These are phyloP conservation scores for Squalus acanthias DNA, from an alignment of 2,797 vertebrate species.

Conservation along the genomic window DNA sequence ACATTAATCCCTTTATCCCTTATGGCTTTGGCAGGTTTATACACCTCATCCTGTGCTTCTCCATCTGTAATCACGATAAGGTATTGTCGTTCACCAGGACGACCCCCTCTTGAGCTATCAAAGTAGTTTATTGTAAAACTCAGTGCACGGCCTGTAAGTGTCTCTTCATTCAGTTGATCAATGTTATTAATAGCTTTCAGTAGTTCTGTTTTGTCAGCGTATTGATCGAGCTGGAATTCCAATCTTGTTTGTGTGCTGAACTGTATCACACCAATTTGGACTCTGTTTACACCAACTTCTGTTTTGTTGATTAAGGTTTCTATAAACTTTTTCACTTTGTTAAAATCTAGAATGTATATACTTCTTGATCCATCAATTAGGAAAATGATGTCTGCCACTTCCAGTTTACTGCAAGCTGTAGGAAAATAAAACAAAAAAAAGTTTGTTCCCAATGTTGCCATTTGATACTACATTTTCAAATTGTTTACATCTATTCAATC, in stretches of 20 bases:
- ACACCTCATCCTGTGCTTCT: constrained; percentile 62
- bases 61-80: constrained; percentile 76
- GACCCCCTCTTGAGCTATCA: constrained; percentile 46
- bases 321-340: background rate
- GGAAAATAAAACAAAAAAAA: background rate
- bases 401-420: constrained; percentile 23
- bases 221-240: constrained; percentile 59
- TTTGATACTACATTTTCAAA: background rate
- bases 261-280: constrained; percentile 70
- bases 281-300: constrained; percentile 53
- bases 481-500: background rate
- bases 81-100: constrained; percentile 58
- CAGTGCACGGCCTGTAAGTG: constrained; percentile 65
- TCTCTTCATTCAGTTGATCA: constrained; percentile 48
- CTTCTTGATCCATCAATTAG: constrained; percentile 29
- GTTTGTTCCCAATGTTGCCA: background rate
- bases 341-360: background rate
- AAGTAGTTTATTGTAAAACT: constrained; percentile 46
- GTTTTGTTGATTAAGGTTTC: constrained; percentile 51
- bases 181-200: constrained; percentile 48
- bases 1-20: constrained; percentile 61
- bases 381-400: constrained; percentile 34
- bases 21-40: constrained; percentile 54
- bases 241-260: constrained; percentile 55
- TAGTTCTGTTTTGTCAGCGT: constrained; percentile 48